phyloP scores from a whole-genome alignment of 2,113 vertebrate species.

The Dendrocopos noguchii region DNA sequence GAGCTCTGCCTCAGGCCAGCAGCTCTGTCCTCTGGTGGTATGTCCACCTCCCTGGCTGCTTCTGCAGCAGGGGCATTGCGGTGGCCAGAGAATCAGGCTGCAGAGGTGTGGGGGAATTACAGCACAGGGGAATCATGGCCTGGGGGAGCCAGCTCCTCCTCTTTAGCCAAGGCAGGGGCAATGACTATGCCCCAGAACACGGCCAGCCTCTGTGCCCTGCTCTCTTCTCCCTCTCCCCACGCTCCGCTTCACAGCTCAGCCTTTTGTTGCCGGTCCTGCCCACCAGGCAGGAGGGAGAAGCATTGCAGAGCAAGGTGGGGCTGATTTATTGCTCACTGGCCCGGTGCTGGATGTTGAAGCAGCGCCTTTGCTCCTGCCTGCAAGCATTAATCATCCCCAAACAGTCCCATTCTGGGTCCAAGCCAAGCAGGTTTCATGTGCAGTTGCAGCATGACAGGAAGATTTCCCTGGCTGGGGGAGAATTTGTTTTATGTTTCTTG shows the following conservation, averaged over 20 bases:
- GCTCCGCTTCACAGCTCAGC: not conserved
- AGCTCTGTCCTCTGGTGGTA: not conserved
- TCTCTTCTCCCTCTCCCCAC: not conserved
- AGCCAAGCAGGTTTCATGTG: conserved; percentile 54
- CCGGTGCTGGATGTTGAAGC: conserved; percentile 24
- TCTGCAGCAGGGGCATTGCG: not conserved
- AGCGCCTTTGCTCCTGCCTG: conserved; percentile 41
- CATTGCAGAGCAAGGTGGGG: conserved; percentile 58
- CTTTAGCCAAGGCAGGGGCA: not conserved
- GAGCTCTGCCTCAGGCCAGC: accelerated
- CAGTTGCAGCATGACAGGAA: conserved; percentile 50
- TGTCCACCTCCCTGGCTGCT: too few species aligned
- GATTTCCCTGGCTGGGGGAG: conserved; percentile 8
- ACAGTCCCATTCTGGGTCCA: not conserved
- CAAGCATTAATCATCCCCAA: conserved; percentile 58
- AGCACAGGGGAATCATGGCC: accelerated
- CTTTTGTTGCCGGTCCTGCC: not conserved
- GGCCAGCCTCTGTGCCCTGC: not conserved
- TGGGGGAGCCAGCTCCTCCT: not conserved
- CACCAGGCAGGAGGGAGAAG: not conserved
- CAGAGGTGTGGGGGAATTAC: not conserved
- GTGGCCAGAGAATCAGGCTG: accelerated
- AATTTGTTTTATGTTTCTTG: conserved; percentile 35
- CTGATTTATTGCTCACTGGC: conserved; percentile 63
- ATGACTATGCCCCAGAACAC: not conserved